Conservation (phyloP, 2,113 vertebrate genomes). For the Paradisaea rubra region DNA sequence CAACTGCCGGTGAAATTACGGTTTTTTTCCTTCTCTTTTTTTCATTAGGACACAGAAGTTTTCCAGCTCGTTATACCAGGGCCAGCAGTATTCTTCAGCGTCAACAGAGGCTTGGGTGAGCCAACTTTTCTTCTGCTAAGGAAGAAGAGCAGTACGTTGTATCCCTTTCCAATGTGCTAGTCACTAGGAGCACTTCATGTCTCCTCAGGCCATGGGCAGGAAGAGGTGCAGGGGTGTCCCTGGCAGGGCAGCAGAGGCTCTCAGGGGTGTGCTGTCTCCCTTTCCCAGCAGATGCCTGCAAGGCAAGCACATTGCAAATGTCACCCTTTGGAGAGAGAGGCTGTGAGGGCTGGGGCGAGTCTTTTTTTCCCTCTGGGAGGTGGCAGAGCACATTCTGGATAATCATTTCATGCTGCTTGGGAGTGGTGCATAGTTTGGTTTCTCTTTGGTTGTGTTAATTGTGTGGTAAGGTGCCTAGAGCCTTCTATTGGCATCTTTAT, state of each 20-base stretch:
- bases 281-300: not conserved
- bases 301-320: not conserved
- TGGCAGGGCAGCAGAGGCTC: not conserved
- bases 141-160: rapidly evolving
- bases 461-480: conserved; percentile 47
- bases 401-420: conserved; percentile 39
- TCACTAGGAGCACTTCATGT: not conserved
- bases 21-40: not conserved
- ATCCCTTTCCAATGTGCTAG: not conserved
- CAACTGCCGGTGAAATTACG: not conserved
- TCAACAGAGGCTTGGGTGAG: not conserved
- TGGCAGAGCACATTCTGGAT: conserved; percentile 25
- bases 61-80: not conserved
- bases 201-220: not conserved
- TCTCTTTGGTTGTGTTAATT: conserved; percentile 40
- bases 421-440: conserved; percentile 15
- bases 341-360: not conserved
- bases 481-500: conserved; percentile 41
- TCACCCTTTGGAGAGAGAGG: not conserved
- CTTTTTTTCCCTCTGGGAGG: not conserved
- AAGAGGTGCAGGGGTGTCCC: not conserved
- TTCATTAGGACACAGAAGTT: not conserved
- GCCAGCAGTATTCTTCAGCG: not conserved
- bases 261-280: not conserved
- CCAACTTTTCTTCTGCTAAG: not conserved